phyloP scores from a whole-genome alignment of 2,113 vertebrate species.

The Platichthys stellatus region DNA sequence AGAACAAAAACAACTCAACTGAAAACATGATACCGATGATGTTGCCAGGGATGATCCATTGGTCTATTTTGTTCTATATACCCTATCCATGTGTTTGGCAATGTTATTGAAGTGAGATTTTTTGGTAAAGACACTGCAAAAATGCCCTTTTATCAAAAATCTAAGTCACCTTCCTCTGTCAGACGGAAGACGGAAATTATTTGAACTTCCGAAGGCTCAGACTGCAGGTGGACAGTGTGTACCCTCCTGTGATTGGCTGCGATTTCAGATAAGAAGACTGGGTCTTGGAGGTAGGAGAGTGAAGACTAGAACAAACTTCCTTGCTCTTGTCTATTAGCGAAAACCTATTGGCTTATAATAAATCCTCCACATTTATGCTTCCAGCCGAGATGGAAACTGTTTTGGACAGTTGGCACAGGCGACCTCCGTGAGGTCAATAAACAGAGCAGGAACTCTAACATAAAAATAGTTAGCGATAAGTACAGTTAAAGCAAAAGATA shows the following conservation, averaged over 20 bases:
- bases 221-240: slow-evolving; percentile 50
- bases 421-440: slow-evolving; percentile 37
- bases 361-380: slow-evolving; percentile 46
- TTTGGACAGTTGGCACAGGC: slow-evolving; percentile 26
- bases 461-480: slow-evolving; percentile 38
- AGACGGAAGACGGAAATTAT: no score
- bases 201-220: slow-evolving; percentile 52
- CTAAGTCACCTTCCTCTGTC: slow-evolving; percentile 51
- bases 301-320: slow-evolving; percentile 52
- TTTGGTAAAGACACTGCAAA: slow-evolving; percentile 3
- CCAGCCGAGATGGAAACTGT: slow-evolving; percentile 34
- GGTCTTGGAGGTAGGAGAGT: slow-evolving; percentile 48
- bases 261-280: slow-evolving; percentile 55
- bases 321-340: slow-evolving; percentile 41
- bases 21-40: neutral
- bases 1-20: neutral
- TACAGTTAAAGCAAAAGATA: neutral
- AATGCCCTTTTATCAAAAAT: slow-evolving; percentile 29
- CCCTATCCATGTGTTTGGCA: slow-evolving; percentile 5
- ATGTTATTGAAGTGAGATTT: slow-evolving; percentile 13
- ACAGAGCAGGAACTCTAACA: slow-evolving; percentile 33
- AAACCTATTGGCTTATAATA: slow-evolving; percentile 48
- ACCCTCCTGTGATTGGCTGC: slow-evolving; percentile 56
- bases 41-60: neutral
- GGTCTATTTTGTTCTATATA: neutral